phyloP scores from a whole-genome alignment of 2,797 vertebrate species.

The Coregonus sp. region DNA sequence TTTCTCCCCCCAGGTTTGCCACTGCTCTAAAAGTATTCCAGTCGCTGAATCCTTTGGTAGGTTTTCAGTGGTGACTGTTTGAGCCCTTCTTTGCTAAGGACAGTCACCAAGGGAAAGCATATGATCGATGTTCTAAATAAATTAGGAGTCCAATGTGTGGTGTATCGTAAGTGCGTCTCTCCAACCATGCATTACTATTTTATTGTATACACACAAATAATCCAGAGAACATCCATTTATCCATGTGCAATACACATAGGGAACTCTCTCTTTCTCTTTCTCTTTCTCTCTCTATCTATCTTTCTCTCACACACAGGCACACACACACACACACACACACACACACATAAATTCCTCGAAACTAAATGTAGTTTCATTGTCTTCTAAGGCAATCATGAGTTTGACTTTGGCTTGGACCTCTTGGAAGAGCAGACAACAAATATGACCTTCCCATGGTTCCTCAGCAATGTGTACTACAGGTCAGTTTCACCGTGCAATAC shows the following conservation, averaged over 20 bases:
- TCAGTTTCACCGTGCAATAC: neutral
- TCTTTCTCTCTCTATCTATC: neutral
- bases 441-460: slow-evolving; percentile 48
- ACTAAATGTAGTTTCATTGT: neutral
- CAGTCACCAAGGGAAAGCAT: slow-evolving; percentile 53
- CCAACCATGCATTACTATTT: slow-evolving; percentile 35
- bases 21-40: slow-evolving; percentile 46
- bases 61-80: slow-evolving; percentile 55
- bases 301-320: neutral
- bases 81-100: slow-evolving; percentile 55
- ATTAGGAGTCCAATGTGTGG: slow-evolving; percentile 52
- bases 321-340: neutral
- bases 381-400: slow-evolving; percentile 52
- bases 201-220: slow-evolving; percentile 19
- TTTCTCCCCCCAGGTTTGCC: slow-evolving; percentile 40
- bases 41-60: slow-evolving; percentile 44
- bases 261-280: neutral
- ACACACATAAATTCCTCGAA: neutral
- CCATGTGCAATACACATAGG: neutral
- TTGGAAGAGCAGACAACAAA: slow-evolving; percentile 46
- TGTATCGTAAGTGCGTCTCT: slow-evolving; percentile 57
- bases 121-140: slow-evolving; percentile 57
- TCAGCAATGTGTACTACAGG: slow-evolving; percentile 40
- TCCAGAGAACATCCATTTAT: slow-evolving; percentile 16
- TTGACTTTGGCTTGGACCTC: slow-evolving; percentile 54